These are phyloP conservation scores for Pipra filicauda DNA, from an alignment of 2,113 vertebrate species.

Conservation along the genomic window DNA sequence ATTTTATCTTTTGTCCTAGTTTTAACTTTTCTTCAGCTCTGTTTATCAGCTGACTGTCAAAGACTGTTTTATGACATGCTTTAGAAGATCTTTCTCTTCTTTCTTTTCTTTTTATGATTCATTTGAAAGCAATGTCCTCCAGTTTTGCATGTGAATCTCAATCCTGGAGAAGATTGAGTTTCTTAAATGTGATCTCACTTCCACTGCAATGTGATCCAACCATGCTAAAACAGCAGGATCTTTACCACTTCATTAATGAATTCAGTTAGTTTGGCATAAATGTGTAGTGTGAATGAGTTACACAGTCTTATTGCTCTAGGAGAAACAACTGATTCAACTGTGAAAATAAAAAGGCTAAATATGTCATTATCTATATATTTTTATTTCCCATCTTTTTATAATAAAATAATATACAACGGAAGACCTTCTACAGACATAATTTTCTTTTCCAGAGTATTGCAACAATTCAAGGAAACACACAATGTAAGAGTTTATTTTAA, in stretches of 20 bases:
- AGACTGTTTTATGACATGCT: neutral
- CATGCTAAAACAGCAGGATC: neutral
- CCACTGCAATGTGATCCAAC: neutral
- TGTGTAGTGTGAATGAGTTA: neutral
- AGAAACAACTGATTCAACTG: rapidly evolving
- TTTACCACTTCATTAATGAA: neutral
- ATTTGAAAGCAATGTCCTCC: neutral
- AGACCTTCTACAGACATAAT: neutral
- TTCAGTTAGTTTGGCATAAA: neutral
- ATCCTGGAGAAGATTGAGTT: neutral
- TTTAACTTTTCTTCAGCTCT: neutral
- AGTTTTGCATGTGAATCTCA: neutral
- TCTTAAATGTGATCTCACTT: neutral
- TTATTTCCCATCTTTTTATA: neutral
- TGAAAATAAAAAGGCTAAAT: neutral
- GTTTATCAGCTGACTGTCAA: conserved; percentile 32
- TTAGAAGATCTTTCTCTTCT: neutral
- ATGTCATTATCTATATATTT: neutral
- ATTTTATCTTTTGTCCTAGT: conserved; percentile 10
- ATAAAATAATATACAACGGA: neutral
- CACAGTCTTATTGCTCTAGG: neutral
- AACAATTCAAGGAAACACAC: neutral
- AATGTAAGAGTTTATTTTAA: neutral
- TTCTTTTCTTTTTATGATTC: neutral
- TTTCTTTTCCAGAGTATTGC: neutral